A percentile compares a stretch with the other conserved stretches of the same genome.
These are phyloP conservation scores for Sinhomidia bicolor DNA, from an alignment of 2,888 invertebrate species.

Conservation along the genomic window DNA sequence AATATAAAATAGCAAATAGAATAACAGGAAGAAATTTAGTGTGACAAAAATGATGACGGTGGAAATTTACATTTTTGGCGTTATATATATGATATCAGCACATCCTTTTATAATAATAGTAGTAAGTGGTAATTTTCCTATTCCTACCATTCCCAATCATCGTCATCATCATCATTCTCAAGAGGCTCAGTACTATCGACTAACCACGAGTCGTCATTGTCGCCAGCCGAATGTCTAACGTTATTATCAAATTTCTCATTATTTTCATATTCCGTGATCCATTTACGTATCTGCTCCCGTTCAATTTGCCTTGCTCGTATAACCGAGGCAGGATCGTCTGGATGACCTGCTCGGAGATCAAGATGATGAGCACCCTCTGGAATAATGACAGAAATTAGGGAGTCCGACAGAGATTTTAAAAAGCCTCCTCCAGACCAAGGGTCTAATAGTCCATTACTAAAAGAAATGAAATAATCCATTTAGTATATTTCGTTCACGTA, in stretches of 20 bases:
- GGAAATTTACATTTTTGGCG: too few species aligned
- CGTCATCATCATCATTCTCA: background rate
- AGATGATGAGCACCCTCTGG: slow-evolving; percentile 93
- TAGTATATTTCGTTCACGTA: too few species aligned
- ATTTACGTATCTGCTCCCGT: slow-evolving; percentile 85
- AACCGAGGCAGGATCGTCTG: slow-evolving; percentile 87
- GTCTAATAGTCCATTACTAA: slow-evolving; percentile 91
- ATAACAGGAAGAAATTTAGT: too few species aligned
- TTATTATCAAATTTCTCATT: background rate
- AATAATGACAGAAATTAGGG: slow-evolving; percentile 88
- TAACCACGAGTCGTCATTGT: background rate
- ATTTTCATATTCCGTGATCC: slow-evolving; percentile 83
- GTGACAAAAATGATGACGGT: too few species aligned
- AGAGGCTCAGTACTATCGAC: background rate
- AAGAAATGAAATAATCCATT: background rate
- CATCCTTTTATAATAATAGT: too few species aligned
- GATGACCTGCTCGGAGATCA: slow-evolving; percentile 87
- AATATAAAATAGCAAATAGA: too few species aligned
- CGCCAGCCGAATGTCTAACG: background rate
- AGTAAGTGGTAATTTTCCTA: too few species aligned
- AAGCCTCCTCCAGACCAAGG: slow-evolving; percentile 95
- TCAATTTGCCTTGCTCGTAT: slow-evolving; percentile 86
- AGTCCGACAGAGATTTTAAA: slow-evolving; percentile 86
- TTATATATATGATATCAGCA: too few species aligned
- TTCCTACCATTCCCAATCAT: too few species aligned